Evolutionary conservation across 64 coral and sea anemone genomes (phyloP), one percentile per base, ranked within the genome.

Genomic region (Hydrozoanthus tunicans): DNA sequence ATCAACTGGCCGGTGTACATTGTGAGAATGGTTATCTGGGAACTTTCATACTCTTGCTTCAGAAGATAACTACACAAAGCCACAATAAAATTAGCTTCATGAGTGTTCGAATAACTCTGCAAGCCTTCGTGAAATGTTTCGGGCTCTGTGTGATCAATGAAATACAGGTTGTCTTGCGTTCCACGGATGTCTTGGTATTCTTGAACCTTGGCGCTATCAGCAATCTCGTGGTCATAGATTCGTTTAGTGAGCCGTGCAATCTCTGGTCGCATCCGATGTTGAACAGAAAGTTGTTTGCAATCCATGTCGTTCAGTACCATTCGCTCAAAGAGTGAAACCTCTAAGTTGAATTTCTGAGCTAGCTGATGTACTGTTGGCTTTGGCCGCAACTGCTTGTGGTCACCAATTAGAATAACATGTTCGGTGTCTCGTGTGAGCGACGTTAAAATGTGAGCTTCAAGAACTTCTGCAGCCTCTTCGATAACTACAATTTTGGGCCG

Each of bases 401-500:
- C 95, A 15, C 95, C 95, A 86, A 98, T 98, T 5, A 98, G 59
- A 60, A 98, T 98, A 56, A 98, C 77, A 75, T 98, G 95, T 59
- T 98, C 72, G 14, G 93, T 90, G 26, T 78, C 90, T 77, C 94
- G 86, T 14, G 96, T 94, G 51, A 98, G 68, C 11, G 96, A 92
- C 6, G 96, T 94, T 32, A 98, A 77, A 75, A 98, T 94, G 59
- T 98, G 96, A 59, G 95, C 93, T 74, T 94, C 95, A 3, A 98
- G 75, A 5, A 98, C 95, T 80, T 98, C 95, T 43, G 95, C 95
- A 52, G 95, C 93, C 94, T 98, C 95, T 58, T 98, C 95, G 24
- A 98, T 89, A 58, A 98, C 85, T 7, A 94, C 90, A 32, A 98
- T 80, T 3, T 89, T 92, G 0, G 95, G 95, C 53, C 83, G 80